Base-by-base conservation (phyloP, 2,113 vertebrate species). In the Halichoeres trimaculatus region DNA sequence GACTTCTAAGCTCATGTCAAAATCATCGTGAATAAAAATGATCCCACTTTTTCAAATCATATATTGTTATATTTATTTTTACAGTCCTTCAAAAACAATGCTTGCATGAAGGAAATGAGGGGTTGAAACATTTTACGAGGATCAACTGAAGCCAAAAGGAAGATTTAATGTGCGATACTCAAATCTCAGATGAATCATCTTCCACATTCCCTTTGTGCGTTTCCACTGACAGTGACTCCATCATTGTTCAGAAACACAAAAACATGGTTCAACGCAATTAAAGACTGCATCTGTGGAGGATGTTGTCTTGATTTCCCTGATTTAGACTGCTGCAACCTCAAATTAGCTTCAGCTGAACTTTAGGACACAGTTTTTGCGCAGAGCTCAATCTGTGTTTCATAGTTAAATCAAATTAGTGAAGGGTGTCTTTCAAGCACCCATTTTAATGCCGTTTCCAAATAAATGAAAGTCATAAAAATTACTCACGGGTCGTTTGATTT, bases 401-500 rank as follows among this genome's bases (percentile, higher is more conserved):
- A 30, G 1, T 30, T 14, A 54, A 53, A 41, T 53, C 23, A 13
- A 23, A 54, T 54, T 16, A 2, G n/a, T 13, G 20, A 3, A 2
- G 8, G 24, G 41, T 51, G 3, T 36, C 34, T 24, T 56, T 9
- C 20, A 8, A 8, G 38, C 11, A 5, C 17, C 10, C 8, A 8
- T n/a, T 16, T 24, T 50, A 6, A 3, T 19, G 26, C 20, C 20
- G 26, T 47, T 43, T 47, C 13, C 12, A 34, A 13, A 14, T 11
- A 2, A n/a, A 14, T 40, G 4, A 13, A 17, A 19, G 1, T 4
- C 11, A 34, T 30, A 53, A 41, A 20, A 38, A 6, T 20, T 48
- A 93, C 93, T 90, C 89, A 95, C 94, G 93, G 93, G 75, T 95
- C 94, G n/a, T 90, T 95, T 19, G 93, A 94, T 81, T 94, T 95